A percentile compares a stretch with the other conserved stretches of the same genome.
Conservation (phyloP, 2,888 invertebrate genomes). For the Philonicus albiceps region DNA sequence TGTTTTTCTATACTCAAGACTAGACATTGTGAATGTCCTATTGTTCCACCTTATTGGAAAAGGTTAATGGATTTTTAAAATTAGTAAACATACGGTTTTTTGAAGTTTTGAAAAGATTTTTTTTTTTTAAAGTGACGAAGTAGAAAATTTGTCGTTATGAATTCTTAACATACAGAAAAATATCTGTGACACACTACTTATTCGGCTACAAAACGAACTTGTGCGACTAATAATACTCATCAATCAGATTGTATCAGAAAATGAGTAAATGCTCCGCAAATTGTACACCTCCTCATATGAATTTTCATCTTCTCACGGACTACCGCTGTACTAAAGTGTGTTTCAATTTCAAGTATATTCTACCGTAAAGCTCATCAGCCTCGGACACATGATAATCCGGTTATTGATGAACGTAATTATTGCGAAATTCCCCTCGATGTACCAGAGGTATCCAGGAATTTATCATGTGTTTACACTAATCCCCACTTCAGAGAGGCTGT, state of each 20-base stretch:
- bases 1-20: too few species aligned
- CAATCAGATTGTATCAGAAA: background rate
- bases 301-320: background rate
- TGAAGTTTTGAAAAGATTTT: too few species aligned
- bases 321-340: background rate
- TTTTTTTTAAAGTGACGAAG: too few species aligned
- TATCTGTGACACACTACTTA: too few species aligned
- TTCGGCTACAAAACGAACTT: too few species aligned
- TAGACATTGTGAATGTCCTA: too few species aligned
- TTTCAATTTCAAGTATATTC: background rate
- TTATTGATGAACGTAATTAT: slow-evolving; percentile 43
- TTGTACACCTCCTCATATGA: background rate
- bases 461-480: slow-evolving; percentile 39
- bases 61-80: too few species aligned
- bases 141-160: too few species aligned
- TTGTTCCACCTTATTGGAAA: too few species aligned
- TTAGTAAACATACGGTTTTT: too few species aligned
- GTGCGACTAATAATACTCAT: too few species aligned
- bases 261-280: background rate
- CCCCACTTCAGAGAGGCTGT: slow-evolving; percentile 11
- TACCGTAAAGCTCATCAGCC: background rate
- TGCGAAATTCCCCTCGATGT: background rate
- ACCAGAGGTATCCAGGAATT: slow-evolving; percentile 36
- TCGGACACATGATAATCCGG: slow-evolving; percentile 27
- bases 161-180: too few species aligned